Conservation (phyloP, 2,888 invertebrate species). For the Sphinx pinastri region DNA sequence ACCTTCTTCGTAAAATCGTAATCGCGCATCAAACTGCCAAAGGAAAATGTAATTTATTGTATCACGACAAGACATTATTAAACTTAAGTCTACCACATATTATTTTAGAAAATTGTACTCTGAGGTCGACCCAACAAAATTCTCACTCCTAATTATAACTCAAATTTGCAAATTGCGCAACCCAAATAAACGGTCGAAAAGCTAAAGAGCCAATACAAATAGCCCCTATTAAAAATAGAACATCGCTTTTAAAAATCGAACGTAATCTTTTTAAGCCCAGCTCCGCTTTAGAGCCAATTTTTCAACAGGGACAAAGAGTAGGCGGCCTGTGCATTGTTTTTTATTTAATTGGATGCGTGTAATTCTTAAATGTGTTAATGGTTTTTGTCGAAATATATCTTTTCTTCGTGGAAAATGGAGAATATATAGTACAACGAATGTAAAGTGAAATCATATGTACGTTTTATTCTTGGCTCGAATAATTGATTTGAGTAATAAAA, state of each 20-base stretch:
- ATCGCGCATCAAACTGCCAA: too few species aligned
- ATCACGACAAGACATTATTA: too few species aligned
- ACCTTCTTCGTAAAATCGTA: neutral
- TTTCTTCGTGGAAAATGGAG: neutral
- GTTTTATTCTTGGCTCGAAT: neutral
- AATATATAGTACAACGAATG: neutral
- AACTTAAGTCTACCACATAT: neutral
- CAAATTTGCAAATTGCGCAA: neutral
- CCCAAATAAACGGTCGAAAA: constrained; percentile 3
- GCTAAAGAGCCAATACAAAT: neutral
- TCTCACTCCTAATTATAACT: neutral
- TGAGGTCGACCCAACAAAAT: neutral
- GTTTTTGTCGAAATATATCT: neutral
- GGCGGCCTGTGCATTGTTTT: constrained; percentile 2
- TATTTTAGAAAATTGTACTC: too few species aligned
- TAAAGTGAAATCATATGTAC: neutral
- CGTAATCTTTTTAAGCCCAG: constrained; percentile 14
- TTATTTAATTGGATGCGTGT: constrained; percentile 10
- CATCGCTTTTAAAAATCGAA: constrained; percentile 18
- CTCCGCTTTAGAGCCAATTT: constrained; percentile 11
- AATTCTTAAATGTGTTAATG: constrained; percentile 13
- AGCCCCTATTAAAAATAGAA: neutral
- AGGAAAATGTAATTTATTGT: too few species aligned
- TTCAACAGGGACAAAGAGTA: neutral
- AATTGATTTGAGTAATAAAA: neutral